These are phyloP conservation scores for Oophaga pumilio DNA, from an alignment of 2,113 vertebrate species.

Conservation along the genomic window DNA sequence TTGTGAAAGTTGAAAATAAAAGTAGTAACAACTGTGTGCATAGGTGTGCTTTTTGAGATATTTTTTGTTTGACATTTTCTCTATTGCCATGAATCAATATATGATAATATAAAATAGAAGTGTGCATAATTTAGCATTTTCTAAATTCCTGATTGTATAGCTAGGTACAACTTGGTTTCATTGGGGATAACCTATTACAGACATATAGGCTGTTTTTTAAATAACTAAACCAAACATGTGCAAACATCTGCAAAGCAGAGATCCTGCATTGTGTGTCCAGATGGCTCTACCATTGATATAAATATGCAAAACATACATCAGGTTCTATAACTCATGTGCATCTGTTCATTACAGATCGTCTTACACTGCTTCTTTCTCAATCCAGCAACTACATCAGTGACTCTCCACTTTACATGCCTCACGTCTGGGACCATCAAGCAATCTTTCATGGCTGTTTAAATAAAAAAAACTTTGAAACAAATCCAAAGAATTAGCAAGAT, in stretches of 20 bases:
- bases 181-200: neutral
- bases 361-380: constrained; percentile 1
- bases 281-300: constrained; percentile 11
- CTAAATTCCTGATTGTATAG: neutral
- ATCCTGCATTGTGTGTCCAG: neutral
- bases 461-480: neutral
- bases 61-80: neutral
- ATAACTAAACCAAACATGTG: neutral
- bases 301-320: constrained; percentile 34
- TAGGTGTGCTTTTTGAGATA: neutral
- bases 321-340: neutral
- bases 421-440: neutral
- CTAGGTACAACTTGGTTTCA: neutral
- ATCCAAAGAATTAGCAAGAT: constrained; percentile 12
- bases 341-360: constrained; percentile 12
- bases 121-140: neutral
- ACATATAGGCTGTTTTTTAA: neutral
- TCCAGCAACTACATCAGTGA: constrained; percentile 27
- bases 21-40: neutral
- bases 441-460: neutral
- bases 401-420: constrained; percentile 1
- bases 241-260: neutral
- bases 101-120: neutral
- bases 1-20: neutral
- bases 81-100: neutral